Conservation (phyloP, 2,113 vertebrate species). For the Phyllostomus hastatus region DNA sequence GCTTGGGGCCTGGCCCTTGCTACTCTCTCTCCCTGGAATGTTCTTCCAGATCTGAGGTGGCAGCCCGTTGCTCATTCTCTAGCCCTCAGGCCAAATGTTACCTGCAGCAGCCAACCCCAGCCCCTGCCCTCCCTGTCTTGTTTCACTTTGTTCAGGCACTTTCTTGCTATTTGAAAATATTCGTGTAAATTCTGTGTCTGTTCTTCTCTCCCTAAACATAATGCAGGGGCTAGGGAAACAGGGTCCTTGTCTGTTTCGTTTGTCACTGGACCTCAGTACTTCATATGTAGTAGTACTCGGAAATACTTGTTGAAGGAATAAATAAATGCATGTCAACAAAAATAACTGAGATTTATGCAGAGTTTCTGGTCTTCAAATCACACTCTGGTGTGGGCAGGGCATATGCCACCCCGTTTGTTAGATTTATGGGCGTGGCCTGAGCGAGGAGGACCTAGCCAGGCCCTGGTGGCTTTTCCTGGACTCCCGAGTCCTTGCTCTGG, state of each 20-base stretch:
- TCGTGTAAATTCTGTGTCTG: background rate
- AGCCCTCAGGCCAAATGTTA: background rate
- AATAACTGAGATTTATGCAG: background rate
- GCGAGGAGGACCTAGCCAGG: background rate
- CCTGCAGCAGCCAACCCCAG: background rate
- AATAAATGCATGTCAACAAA: background rate
- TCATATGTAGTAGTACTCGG: background rate
- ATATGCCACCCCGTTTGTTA: accelerated
- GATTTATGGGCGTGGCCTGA: background rate
- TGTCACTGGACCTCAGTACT: background rate
- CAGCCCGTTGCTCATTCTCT: background rate
- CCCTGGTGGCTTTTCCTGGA: background rate
- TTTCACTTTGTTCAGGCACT: background rate
- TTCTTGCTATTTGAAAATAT: background rate
- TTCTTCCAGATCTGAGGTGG: background rate
- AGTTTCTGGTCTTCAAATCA: background rate
- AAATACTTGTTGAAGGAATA: background rate
- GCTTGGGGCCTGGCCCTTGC: background rate
- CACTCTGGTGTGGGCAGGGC: background rate
- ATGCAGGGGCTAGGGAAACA: background rate
- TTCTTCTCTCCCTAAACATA: background rate
- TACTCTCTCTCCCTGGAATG: background rate
- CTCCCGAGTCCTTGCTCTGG: background rate
- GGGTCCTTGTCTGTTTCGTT: background rate
- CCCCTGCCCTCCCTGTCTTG: background rate